Evolutionary conservation across 1,140 invertebrate genomes (phyloP), one percentile per base, ranked within the genome.

Genomic region (Acromyrmex echinatior): DNA sequence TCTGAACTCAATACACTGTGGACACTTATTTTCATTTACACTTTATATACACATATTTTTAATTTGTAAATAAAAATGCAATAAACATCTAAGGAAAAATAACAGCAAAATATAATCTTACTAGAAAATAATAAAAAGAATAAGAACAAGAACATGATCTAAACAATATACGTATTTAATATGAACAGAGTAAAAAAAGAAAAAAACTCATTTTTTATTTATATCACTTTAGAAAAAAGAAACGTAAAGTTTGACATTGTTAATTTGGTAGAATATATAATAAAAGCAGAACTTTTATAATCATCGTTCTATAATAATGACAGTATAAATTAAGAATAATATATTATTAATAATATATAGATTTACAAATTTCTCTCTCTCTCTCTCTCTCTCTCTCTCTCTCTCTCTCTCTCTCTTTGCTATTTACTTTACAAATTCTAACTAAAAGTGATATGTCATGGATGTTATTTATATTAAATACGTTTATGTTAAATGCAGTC

Each of bases 201-300:
- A 35, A 35, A 35, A 35, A 0, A 25, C 6, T 35, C 6, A 16
- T 25, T 18, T 31, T 5, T 25, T 28, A 3, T 65, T 63, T 16
- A 63, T 28, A 63, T 63, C 1, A 5, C 6, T 63, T 35, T 9
- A 18, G 35, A 7, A 14, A 35, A 35, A 18, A 53, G 18, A 0
- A 31, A 51, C 62, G 53, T 70, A 9, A 71, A 45, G 16, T 74
- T 51, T 28, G 16, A n/a, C 31, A 31, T 2, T 58, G 31, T 14
- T 51, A 51, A 85, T 88, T 88, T 79, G 58, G 51, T 53, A 88
- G 10, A 58, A 80, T n/a, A 9, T 56, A 31, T 65, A 35, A 56
- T 77, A 78, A 78, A 2, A 16, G 2, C 16, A 56, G 10, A 9
- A 7, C 5, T 12, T 25, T 28, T 45, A 3, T 49, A n/a, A 39